Evolutionary conservation across 2,888 invertebrate species (phyloP), one percentile per base, ranked within the genome.

Genomic region (Hydrotaea diabolus): DNA sequence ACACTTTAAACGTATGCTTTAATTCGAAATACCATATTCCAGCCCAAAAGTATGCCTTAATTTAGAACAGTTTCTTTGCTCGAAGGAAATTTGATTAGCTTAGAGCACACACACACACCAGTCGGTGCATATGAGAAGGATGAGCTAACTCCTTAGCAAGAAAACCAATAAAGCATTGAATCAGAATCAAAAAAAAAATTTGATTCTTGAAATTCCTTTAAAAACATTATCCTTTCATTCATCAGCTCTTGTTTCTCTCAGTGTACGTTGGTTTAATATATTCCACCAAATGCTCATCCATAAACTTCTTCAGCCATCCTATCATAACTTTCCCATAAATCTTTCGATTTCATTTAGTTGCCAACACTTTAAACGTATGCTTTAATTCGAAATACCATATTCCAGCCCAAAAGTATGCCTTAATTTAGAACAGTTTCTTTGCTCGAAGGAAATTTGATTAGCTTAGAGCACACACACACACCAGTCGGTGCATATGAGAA

Each of bases 21-120:
- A 43, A 43, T 4, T 43, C 2, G 39, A 39, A 39, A 43, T 43
- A 13, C 43, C 43, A 43, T 43, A 43, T 43, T 43, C 7, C 21
- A 71, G 46, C n/a, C 26, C 1, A 77, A 62, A 66, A 49, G 26
- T 59, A 62, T 49, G 8, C 59, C 73, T 31, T 62, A 78, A 21
- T 55, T 69, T 69, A 3, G 36, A 36, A 8, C 36, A n/a, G n/a
- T 36, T 36, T 36, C 5, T 3, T 36, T 36, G 36, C 43, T 13
- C 39, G 9, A 13, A 57, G 15, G 53, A 57, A 57, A 57, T 57
- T 57, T 11, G 57, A 57, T 57, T 23, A 57, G 23, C 57, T 23
- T 11, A 5, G 7, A 9, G 23, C 57, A 55, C 1, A 39, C 49
- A n/a, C n/a, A n/a, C n/a, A n/a, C n/a, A n/a, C n/a, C n/a, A n/a